phyloP scores from a whole-genome alignment of 2,888 invertebrate genomes.

The Calameuta pallipes region DNA sequence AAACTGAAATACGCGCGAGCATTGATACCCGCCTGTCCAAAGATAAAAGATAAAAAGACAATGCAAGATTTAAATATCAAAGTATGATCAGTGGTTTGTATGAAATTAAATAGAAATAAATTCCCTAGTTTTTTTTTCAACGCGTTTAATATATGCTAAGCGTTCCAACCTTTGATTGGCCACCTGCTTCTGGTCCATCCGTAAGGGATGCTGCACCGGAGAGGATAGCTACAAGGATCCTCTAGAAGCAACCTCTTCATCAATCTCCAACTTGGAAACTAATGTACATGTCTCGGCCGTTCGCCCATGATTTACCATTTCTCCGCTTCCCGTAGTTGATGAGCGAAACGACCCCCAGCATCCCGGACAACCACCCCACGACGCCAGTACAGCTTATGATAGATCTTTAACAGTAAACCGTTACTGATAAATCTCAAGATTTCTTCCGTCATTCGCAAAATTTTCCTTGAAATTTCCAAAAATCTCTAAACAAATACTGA shows the following conservation, averaged over 20 bases:
- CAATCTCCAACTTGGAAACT: slow-evolving; percentile 7
- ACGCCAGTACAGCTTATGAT: not conserved
- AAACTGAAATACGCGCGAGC: not conserved
- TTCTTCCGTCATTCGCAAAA: not conserved
- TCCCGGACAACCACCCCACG: not conserved
- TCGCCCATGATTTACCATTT: slow-evolving; percentile 5
- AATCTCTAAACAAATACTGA: too few relatives aligned
- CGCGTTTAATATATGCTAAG: too few relatives aligned
- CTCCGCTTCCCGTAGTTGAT: slow-evolving; percentile 8
- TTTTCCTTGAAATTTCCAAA: too few relatives aligned
- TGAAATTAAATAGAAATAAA: too few relatives aligned
- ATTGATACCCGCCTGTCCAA: not conserved
- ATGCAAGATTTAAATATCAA: not conserved
- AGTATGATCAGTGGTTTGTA: too few relatives aligned
- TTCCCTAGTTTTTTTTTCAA: too few relatives aligned
- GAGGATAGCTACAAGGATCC: too few relatives aligned
- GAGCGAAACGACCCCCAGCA: not conserved
- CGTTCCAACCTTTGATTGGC: too few relatives aligned
- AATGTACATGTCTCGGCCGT: slow-evolving; percentile 4
- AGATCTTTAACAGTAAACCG: not conserved
- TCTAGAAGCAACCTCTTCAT: not conserved
- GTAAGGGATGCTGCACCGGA: too few relatives aligned
- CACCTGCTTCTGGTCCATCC: too few relatives aligned
- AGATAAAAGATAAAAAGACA: not conserved
- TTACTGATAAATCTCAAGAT: not conserved